Conservation (phyloP, 2,797 vertebrate species). For the Steatocranus sp. region DNA sequence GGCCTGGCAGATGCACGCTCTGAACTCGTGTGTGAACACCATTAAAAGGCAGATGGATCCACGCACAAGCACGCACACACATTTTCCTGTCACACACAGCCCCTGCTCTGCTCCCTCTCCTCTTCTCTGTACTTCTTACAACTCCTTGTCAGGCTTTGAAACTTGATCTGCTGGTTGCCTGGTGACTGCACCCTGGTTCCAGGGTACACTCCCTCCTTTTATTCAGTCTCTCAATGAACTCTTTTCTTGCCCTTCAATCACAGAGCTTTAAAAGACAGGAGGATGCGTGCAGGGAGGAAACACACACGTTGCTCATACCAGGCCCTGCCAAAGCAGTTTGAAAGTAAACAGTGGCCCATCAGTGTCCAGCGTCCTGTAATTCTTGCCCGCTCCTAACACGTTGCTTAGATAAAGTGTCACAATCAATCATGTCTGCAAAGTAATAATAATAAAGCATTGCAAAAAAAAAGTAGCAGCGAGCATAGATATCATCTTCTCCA, state of each 20-base stretch:
- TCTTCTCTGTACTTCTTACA: constrained; percentile 61
- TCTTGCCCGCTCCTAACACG: background rate
- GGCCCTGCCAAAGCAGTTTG: constrained; percentile 46
- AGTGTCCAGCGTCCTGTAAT: constrained; percentile 5
- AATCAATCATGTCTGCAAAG: background rate
- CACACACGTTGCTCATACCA: constrained; percentile 56
- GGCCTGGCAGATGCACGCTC: constrained; percentile 8
- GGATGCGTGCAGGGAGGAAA: constrained; percentile 44
- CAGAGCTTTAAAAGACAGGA: constrained; percentile 63
- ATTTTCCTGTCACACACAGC: background rate
- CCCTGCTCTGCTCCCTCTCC: constrained; percentile 6
- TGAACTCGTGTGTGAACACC: background rate
- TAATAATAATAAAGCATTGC: background rate
- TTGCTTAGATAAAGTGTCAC: background rate
- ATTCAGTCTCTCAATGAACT: constrained; percentile 69
- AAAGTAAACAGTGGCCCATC: constrained; percentile 56
- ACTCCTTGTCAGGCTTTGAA: constrained; percentile 76
- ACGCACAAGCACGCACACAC: background rate
- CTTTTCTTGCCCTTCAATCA: constrained; percentile 58
- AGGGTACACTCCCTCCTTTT: constrained; percentile 65
- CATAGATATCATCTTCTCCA: background rate
- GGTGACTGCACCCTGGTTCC: constrained; percentile 67
- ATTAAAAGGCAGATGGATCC: constrained; percentile 22
- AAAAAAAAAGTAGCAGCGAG: background rate
- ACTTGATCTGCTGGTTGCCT: constrained; percentile 78